Conservation (phyloP, 2,113 vertebrate species). For the Ginglymostoma cirratum region DNA sequence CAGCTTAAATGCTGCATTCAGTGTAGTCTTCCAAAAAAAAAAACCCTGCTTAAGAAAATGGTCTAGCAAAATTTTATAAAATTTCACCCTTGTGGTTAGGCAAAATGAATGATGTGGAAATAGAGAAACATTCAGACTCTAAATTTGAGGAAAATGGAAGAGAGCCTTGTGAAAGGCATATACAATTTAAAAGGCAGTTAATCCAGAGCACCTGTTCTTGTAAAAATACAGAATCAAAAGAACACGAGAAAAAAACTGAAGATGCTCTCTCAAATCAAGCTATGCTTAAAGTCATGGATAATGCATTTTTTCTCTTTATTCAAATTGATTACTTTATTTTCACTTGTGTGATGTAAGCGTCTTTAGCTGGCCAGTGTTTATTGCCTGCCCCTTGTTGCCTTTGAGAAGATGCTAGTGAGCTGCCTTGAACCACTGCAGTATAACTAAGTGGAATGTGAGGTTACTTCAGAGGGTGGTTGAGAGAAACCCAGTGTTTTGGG, state of each 20-base stretch:
- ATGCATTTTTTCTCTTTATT: background rate
- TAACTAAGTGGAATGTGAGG: too few relatives aligned
- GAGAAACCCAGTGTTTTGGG: too few relatives aligned
- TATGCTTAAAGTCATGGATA: background rate
- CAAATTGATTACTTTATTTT: too few relatives aligned
- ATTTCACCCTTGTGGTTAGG: background rate
- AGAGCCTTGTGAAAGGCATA: background rate
- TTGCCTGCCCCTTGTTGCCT: too few relatives aligned
- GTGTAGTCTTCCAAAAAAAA: background rate
- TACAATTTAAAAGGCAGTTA: background rate
- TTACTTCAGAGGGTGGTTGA: too few relatives aligned
- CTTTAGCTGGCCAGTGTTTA: too few relatives aligned
- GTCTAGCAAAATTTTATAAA: background rate
- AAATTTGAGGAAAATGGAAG: background rate
- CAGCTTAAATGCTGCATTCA: background rate
- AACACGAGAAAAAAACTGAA: background rate
- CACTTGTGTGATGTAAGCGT: too few relatives aligned
- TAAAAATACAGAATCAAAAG: background rate
- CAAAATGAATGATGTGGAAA: background rate
- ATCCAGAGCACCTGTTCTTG: background rate
- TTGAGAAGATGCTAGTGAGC: too few relatives aligned
- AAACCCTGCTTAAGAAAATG: background rate
- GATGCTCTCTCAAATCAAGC: background rate
- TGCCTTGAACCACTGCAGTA: too few relatives aligned
- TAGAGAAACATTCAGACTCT: background rate